A percentile compares a stretch with the other conserved stretches of the same genome.
These are phyloP conservation scores for Phylloscopus trochilus DNA, from an alignment of 2,113 vertebrate genomes.

Conservation along the genomic window DNA sequence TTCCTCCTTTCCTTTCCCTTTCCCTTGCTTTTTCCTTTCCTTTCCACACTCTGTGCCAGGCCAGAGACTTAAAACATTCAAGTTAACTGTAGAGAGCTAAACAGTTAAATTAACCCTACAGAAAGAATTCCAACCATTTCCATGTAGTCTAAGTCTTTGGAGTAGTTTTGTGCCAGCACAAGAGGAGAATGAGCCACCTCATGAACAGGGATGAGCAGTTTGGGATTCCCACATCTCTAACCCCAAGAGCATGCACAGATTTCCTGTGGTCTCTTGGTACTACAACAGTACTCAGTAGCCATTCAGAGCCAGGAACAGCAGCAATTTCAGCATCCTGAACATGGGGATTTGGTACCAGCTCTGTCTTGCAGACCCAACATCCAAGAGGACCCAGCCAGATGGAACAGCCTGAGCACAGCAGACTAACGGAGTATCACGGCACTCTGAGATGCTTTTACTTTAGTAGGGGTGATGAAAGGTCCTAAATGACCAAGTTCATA, in stretches of 20 bases:
- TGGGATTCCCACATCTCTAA: not conserved
- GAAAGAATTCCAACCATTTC: not conserved
- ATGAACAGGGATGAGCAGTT: not conserved
- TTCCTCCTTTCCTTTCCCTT: not conserved
- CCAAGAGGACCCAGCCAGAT: not conserved
- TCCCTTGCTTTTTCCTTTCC: not conserved
- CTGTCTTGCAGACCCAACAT: not conserved
- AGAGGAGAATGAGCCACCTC: not conserved
- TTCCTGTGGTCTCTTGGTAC: not conserved
- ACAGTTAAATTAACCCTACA: not conserved
- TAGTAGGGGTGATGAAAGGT: not conserved
- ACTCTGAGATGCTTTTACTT: not conserved
- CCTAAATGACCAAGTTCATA: not conserved
- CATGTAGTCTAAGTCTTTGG: not conserved
- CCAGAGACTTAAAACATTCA: not conserved
- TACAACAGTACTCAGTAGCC: not conserved
- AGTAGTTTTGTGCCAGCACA: not conserved
- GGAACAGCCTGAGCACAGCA: not conserved
- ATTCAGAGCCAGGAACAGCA: not conserved
- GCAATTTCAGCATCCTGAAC: not conserved
- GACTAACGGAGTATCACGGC: rapidly evolving
- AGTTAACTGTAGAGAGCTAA: not conserved
- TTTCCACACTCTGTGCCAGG: not conserved
- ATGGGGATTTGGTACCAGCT: not conserved
- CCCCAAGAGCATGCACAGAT: not conserved